Conservation (phyloP, 2,888 invertebrate genomes). For the Diaprepes abbreviatus region DNA sequence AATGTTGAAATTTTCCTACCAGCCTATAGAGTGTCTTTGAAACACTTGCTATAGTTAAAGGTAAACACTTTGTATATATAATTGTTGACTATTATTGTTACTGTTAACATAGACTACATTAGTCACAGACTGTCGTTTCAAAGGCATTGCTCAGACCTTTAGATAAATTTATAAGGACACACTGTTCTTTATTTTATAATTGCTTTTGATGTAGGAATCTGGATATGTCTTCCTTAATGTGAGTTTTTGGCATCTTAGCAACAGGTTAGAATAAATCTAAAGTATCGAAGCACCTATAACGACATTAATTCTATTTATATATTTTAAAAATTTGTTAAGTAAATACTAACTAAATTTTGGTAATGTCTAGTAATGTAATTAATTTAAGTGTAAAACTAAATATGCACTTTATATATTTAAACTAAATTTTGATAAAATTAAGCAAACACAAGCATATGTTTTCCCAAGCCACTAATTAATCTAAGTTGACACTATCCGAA, state of each 20-base stretch:
- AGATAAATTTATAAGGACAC: constrained; percentile 54
- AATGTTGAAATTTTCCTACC: no score
- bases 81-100: constrained; percentile 67
- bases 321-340: not conserved
- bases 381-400: no score
- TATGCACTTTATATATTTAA: no score
- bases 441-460: no score
- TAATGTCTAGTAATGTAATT: no score
- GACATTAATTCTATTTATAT: not conserved
- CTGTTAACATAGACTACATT: constrained; percentile 61
- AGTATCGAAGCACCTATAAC: not conserved
- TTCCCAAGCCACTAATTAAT: no score
- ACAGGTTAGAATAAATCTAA: constrained; percentile 41
- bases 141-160: constrained; percentile 62
- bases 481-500: no score
- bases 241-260: constrained; percentile 56
- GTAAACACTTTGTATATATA: constrained; percentile 63
- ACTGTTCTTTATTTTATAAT: constrained; percentile 60
- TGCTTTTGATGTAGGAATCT: constrained; percentile 62
- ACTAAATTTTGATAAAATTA: no score
- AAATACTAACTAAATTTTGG: not conserved
- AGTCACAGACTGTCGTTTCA: constrained; percentile 61
- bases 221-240: constrained; percentile 67
- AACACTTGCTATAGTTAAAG: constrained; percentile 48
- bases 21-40: constrained; percentile 49